These are phyloP conservation scores for Caenorhabditis japonica DNA, from an alignment of 2,888 invertebrate species.

Conservation along the genomic window DNA sequence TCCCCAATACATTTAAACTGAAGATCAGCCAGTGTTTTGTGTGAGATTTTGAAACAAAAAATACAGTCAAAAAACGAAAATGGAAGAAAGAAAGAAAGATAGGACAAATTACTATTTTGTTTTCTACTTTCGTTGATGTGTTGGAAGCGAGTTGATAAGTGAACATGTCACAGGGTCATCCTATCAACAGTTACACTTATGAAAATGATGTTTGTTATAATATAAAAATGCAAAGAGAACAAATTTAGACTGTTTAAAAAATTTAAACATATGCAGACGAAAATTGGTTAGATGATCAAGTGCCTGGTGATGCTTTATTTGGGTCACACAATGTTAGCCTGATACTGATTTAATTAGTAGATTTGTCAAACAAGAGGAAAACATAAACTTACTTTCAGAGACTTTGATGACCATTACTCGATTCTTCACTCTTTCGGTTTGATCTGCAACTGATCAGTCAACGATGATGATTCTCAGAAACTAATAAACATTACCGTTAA, in stretches of 20 bases:
- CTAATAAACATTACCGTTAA: too few relatives aligned
- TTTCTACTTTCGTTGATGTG: too few relatives aligned
- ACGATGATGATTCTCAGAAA: background rate
- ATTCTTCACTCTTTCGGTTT: conserved; percentile 27
- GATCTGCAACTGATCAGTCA: conserved; percentile 29
- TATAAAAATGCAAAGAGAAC: background rate
- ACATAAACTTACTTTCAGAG: conserved; percentile 38
- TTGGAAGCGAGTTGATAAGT: too few relatives aligned
- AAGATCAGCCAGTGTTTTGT: conserved; percentile 33
- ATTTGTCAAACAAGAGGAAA: conserved; percentile 6
- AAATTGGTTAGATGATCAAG: background rate
- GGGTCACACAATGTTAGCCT: too few relatives aligned
- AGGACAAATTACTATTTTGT: too few relatives aligned
- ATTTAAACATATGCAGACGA: background rate
- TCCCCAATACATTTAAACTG: conserved; percentile 23
- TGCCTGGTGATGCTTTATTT: too few relatives aligned
- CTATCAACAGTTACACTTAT: too few relatives aligned
- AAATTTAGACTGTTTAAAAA: background rate
- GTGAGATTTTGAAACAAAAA: background rate
- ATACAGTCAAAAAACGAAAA: too few relatives aligned
- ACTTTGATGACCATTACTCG: conserved; percentile 25
- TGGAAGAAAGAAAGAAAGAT: too few relatives aligned
- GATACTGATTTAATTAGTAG: conserved; percentile 11
- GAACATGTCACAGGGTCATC: too few relatives aligned
- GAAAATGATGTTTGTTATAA: conserved; percentile 18